Evolutionary conservation across 2,797 vertebrate genomes (phyloP), one percentile per base, ranked within the genome.

Genomic region (Anisognathus igniventris): DNA sequence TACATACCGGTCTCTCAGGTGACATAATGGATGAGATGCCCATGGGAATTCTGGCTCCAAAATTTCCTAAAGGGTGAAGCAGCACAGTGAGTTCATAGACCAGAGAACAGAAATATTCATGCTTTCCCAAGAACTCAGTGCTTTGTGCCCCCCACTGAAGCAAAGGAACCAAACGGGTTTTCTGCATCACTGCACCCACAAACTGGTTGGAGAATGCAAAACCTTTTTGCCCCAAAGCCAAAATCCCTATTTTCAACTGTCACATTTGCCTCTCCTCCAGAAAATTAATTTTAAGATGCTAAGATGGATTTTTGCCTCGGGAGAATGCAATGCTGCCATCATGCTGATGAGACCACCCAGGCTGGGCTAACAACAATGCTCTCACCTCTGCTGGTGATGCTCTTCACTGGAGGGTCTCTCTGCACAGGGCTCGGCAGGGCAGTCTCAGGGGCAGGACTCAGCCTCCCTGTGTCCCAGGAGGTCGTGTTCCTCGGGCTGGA

Each of bases 401-500:
- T 97, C 96, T 77, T 97, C 75, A 53, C 91, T 42, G 73, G 96
- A 70, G 92, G 96, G 15, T 83, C 89, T 96, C 54, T 95, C 97
- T 97, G 89, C 81, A 39, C 24, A 56, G 94, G 93, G 97, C 42
- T 96, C 48, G 83, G 98, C 72, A 98, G 96, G 33, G 97, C 98
- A 60, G 96, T 98, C 93, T 98, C 98, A 1, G 98, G 98, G 79
- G 97, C 98, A 60, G 98, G 96, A 15, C 93, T 96, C 8, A 48
- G 97, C 3, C 96, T 97, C 66, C 98, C 96, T 14, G 84, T 95
- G 39, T 98, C 97, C 98, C 98, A 98, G 62, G 98, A 98, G 21
- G 87, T 91, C 0, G 98, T 98, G 51, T 97, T 98, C 70, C 97
- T 98, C 44, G 98, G 98, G 35, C 98, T 98, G 8, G 98, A 97